Evolutionary conservation across 2,797 vertebrate genomes (phyloP).

Genomic region (Microctenopoma steveboyesi): DNA sequence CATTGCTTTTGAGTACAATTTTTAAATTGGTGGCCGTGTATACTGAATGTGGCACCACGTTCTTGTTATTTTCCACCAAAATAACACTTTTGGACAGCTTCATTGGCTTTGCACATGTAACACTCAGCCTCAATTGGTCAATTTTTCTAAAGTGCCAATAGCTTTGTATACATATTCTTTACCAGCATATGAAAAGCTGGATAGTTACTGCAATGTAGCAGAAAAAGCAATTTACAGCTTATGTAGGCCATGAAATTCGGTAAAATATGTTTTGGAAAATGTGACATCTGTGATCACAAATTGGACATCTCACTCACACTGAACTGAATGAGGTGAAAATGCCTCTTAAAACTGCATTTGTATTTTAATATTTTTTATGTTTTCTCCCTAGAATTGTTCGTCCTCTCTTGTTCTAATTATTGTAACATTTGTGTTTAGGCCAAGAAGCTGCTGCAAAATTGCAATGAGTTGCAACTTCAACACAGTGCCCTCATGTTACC

Average conservation of each 20-base stretch:
- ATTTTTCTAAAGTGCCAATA: conserved; percentile 22
- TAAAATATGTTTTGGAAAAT: background rate
- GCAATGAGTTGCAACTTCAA: too few relatives aligned
- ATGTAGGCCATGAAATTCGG: background rate
- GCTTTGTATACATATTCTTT: conserved; percentile 14
- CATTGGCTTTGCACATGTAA: conserved; percentile 19
- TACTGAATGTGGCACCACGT: conserved; percentile 16
- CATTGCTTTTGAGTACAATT: conserved; percentile 23
- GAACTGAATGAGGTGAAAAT: conserved; percentile 1
- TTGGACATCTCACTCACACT: background rate
- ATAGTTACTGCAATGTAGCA: background rate
- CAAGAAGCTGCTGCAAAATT: background rate
- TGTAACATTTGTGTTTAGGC: conserved; percentile 3
- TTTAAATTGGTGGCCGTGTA: conserved; percentile 26
- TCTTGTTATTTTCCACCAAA: conserved; percentile 28
- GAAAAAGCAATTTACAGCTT: background rate
- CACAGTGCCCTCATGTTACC: background rate
- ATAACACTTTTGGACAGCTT: conserved; percentile 35
- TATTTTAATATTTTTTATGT: too few relatives aligned
- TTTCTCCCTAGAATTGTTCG: background rate
- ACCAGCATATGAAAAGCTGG: background rate
- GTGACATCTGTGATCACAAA: background rate
- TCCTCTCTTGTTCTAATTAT: conserved; percentile 1
- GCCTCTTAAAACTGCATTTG: background rate
- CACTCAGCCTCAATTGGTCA: conserved; percentile 1